phyloP scores from a whole-genome alignment of 2,113 vertebrate genomes.

The Neolamprologus kungweensis region DNA sequence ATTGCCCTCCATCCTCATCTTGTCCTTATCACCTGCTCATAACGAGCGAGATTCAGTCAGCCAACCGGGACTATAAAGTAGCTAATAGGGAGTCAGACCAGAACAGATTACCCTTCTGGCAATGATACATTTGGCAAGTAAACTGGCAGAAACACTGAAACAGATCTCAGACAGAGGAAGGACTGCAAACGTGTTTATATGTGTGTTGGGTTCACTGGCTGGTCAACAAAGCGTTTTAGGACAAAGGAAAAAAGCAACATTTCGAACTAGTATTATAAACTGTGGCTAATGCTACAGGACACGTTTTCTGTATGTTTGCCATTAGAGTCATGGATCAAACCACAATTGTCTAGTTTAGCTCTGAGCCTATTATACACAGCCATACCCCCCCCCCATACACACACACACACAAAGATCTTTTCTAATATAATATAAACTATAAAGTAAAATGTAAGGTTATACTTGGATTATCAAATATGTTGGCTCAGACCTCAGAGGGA shows the following conservation, averaged over 20 bases:
- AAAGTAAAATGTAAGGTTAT: not conserved
- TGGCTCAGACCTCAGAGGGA: not conserved
- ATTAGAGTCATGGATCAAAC: rapidly evolving
- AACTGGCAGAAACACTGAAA: conserved; percentile 51
- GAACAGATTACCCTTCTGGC: conserved; percentile 29
- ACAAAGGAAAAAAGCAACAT: not conserved
- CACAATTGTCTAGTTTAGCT: not conserved
- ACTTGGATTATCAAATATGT: not conserved
- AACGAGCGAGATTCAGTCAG: conserved; percentile 29
- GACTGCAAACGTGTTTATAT: conserved; percentile 1
- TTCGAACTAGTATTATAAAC: not conserved
- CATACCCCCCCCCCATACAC: rapidly evolving
- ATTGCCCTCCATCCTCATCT: conserved; percentile 25
- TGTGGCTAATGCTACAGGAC: not conserved
- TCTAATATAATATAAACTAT: not conserved
- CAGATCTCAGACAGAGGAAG: conserved; percentile 39
- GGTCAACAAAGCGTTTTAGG: conserved; percentile 38
- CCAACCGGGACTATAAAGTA: conserved; percentile 39
- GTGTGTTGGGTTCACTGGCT: conserved; percentile 52
- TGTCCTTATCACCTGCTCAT: conserved; percentile 47
- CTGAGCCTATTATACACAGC: not conserved
- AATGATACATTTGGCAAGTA: conserved; percentile 52
- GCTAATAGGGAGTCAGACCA: conserved; percentile 43
- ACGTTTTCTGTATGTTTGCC: not conserved
- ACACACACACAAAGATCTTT: not conserved